Evolutionary conservation across 2,113 vertebrate genomes (phyloP).

Genomic region (Hepsetus odoe): DNA sequence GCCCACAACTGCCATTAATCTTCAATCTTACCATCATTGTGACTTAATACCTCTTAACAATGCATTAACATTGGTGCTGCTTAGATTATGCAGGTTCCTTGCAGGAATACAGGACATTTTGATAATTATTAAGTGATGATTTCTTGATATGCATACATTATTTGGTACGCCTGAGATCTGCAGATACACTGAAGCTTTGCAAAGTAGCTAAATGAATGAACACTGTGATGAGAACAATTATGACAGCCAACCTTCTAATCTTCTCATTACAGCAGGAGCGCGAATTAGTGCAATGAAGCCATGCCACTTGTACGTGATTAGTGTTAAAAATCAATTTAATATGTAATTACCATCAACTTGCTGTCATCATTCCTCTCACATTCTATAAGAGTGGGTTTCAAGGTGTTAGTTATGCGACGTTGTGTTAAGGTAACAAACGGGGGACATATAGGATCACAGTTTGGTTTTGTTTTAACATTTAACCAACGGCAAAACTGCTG

Average conservation of each 20-base stretch:
- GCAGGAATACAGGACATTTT: background rate
- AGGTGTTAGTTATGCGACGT: background rate
- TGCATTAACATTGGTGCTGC: background rate
- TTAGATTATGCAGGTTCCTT: background rate
- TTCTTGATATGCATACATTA: background rate
- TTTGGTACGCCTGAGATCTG: background rate
- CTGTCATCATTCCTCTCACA: background rate
- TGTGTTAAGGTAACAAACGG: background rate
- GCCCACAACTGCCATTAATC: background rate
- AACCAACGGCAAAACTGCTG: too few species aligned
- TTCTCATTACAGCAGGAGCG: background rate
- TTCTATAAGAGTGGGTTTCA: background rate
- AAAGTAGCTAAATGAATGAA: background rate
- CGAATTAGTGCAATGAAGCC: background rate
- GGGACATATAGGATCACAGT: background rate
- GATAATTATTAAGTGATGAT: background rate
- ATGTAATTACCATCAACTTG: background rate
- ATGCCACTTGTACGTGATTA: background rate
- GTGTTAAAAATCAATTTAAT: background rate
- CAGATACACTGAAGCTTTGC: background rate
- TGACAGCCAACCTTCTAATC: background rate
- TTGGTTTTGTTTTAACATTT: too few species aligned
- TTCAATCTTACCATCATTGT: background rate
- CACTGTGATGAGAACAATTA: background rate
- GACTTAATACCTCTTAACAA: background rate